Evolutionary conservation across 2,113 vertebrate genomes (phyloP).

Genomic region (Diglossa brunneiventris): DNA sequence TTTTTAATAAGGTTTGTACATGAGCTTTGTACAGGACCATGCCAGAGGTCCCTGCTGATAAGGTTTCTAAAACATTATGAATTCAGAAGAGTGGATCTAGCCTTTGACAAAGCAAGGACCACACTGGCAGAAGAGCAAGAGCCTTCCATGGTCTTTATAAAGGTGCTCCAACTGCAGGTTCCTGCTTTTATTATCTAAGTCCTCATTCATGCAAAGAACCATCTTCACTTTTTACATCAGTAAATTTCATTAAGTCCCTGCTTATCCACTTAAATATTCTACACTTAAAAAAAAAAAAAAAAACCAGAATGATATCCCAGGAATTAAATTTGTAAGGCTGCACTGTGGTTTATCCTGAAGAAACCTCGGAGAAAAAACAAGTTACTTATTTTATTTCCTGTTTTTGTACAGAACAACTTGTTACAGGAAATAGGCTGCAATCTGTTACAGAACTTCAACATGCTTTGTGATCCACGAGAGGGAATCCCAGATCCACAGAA

Average conservation of each 20-base stretch:
- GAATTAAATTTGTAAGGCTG: neutral
- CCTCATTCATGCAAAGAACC: neutral
- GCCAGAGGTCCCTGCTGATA: constrained; percentile 2
- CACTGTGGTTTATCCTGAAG: neutral
- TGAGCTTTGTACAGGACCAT: neutral
- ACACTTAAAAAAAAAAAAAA: neutral
- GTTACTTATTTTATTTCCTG: neutral
- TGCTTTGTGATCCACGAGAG: neutral
- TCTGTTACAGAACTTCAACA: neutral
- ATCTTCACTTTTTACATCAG: neutral
- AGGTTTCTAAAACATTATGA: neutral
- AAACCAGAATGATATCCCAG: neutral
- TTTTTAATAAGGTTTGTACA: constrained; percentile 33
- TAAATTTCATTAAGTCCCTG: neutral
- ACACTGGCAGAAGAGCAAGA: neutral
- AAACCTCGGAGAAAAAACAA: neutral
- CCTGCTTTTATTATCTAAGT: neutral
- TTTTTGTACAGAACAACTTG: neutral
- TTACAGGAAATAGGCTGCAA: neutral
- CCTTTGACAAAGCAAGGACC: neutral
- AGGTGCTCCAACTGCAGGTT: neutral
- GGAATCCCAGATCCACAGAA: neutral
- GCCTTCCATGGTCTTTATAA: neutral
- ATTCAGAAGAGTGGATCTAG: neutral
- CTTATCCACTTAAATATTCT: neutral